Base-by-base conservation (phyloP, 2,113 vertebrate genomes). In the Lota lota region DNA sequence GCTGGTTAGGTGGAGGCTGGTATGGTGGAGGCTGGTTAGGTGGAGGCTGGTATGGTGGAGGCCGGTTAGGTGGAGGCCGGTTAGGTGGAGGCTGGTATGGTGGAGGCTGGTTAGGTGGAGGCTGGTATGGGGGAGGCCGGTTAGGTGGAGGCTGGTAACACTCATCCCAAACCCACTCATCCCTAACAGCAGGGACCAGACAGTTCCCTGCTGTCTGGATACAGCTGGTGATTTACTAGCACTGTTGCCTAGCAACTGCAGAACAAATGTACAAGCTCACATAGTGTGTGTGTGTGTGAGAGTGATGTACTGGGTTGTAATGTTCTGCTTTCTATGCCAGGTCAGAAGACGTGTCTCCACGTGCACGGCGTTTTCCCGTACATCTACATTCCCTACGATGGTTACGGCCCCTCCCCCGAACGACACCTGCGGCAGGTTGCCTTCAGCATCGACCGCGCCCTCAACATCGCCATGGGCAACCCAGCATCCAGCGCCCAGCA, bases 301-400 rank as follows among this genome's bases (percentile, higher is more conserved):
- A 51, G 47, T 51, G 53, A n/a, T 28, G 17, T 59, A 53, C 51
- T 53, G 51, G 51, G 51, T 53, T 53, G 51, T 15, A 3, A 53
- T 53, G 12, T 14, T 53, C 51, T 53, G 51, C 51, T 15, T 15
- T 14, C 51, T 20, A 18, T 74, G 74, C 81, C 90, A 99, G 97
- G 97, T 82, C 97, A 99, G 91, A 99, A 97, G 91, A 96, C 97
- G 5, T 99, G 97, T 85, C 95, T 99, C 79, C 97, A 99, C 80
- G 92, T 99, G 60, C 97, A 99, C 61, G 96, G 97, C 63, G 78
- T 96, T 70, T 98, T 99, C 86, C 97, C 97, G 76, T 99, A 99
- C 89, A 88, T 99, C 87, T 99, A 97, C 59, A 91, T 99, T 62
- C 96, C 94, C 0, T 99, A 96, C 0, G 95, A 99, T 84, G 95